Evolutionary conservation across 2,797 vertebrate genomes (phyloP).

Genomic region (Pygocentrus nattereri): DNA sequence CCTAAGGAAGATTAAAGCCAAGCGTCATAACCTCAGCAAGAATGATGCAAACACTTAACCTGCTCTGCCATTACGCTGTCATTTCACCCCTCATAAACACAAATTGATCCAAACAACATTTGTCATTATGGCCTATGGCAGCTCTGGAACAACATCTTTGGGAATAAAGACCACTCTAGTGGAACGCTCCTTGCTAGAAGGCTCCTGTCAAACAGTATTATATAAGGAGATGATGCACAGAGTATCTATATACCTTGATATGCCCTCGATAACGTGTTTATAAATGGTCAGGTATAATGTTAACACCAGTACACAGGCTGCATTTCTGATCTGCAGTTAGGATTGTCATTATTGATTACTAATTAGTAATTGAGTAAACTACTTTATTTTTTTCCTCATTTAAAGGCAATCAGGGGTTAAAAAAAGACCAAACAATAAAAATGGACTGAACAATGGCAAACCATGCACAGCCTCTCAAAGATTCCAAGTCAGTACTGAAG

Average conservation of each 20-base stretch:
- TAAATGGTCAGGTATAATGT: constrained; percentile 2
- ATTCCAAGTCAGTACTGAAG: no score
- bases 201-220: constrained; percentile 32
- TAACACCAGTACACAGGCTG: not conserved
- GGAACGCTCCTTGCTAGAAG: constrained; percentile 28
- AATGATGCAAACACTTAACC: constrained; percentile 29
- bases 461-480: no score
- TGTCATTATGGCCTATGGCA: constrained; percentile 45
- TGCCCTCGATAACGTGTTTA: constrained; percentile 26
- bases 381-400: not conserved
- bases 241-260: constrained; percentile 42
- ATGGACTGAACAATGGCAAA: not conserved
- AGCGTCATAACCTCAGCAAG: constrained; percentile 23
- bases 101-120: constrained; percentile 48
- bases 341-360: not conserved
- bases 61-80: constrained; percentile 43
- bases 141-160: constrained; percentile 30
- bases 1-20: constrained; percentile 21
- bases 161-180: constrained; percentile 31
- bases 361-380: not conserved
- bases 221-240: constrained; percentile 20
- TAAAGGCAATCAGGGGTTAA: not conserved
- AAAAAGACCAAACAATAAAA: not conserved
- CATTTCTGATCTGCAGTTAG: not conserved
- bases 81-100: constrained; percentile 46